Conservation (phyloP, 1,140 invertebrate genomes). For the Aphaenogaster ashmeadi region DNA sequence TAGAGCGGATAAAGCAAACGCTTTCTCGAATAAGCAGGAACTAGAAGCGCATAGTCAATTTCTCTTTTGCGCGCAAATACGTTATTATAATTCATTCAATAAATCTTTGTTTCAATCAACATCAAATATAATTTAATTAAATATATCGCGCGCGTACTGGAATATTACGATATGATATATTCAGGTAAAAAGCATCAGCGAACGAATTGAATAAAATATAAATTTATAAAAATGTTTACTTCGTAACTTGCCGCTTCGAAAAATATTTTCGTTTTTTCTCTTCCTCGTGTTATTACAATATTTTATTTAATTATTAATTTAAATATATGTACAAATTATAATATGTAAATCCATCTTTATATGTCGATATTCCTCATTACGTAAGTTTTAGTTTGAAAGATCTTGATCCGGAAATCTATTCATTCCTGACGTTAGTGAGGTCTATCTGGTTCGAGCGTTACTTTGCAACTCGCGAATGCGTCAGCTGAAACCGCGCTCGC, state of each 20-base stretch:
- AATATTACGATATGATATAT: neutral
- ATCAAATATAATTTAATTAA: neutral
- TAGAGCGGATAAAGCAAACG: slow-evolving; percentile 18
- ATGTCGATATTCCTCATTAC: neutral
- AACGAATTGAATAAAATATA: neutral
- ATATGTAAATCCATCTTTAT: neutral
- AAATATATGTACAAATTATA: neutral
- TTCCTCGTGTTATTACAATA: neutral
- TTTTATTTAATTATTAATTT: neutral
- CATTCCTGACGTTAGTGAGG: neutral
- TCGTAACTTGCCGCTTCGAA: neutral
- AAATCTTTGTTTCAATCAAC: neutral
- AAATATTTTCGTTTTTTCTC: neutral
- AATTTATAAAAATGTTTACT: neutral
- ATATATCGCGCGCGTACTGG: neutral
- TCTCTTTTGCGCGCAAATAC: slow-evolving; percentile 5
- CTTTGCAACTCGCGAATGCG: slow-evolving; percentile 39
- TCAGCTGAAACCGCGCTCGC: slow-evolving; percentile 41
- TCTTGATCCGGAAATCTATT: slow-evolving; percentile 27
- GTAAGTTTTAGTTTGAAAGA: neutral
- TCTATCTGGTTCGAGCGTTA: slow-evolving; percentile 39
- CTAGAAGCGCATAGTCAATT: neutral
- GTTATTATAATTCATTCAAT: neutral
- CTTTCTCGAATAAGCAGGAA: slow-evolving; percentile 21
- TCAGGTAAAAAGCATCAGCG: neutral